Evolutionary conservation across 2,113 vertebrate species (phyloP), one percentile per base, ranked within the genome.

Genomic region (Daubentonia madagascariensis): DNA sequence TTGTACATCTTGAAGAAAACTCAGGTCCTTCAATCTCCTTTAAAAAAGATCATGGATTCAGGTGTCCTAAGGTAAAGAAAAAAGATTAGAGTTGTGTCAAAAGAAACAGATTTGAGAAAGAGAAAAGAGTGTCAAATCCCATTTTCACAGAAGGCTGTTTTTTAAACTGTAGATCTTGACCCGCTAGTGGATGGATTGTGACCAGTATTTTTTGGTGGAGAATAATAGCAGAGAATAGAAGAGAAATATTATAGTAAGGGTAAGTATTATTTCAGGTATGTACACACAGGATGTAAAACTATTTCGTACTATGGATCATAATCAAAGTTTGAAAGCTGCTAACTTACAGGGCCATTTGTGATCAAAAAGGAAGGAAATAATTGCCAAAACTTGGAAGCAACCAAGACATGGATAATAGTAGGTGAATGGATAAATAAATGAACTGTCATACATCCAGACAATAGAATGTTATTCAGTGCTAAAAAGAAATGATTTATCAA

Each of bases 261-360:
- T 81, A 85, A 90, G 22, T 84, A 81, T 45, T 37, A 90, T 79
- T 92, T 90, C 75, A 92, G 9, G 14, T 92, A n/a, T 43, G 35
- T 75, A n/a, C 17, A 43, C 3, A 87, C 28, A 92, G 18, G 32
- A 91, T 52, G 10, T 59, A 91, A 91, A 93, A 81, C 67, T 63
- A 89, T 89, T 93, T 92, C 72, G 95, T 86, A 80, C 50, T 50
- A 23, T 70, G 16, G 37, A 63, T 52, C 89, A 93, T 63, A 75
- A 57, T 57, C 54, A 22, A 59, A 87, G 75, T 88, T 65, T 94
- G 32, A 93, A 96, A 83, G 72, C 23, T 85, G 48, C 65, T 91
- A 30, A 85, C 37, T 91, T 76, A 54, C 8, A n/a, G 57, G 73
- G 65, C n/a, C 67, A 30, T 73, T 94, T 87, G 45, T 93, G 59